A percentile compares a stretch with the other conserved stretches of the same genome.
phyloP scores from a whole-genome alignment of 1,140 invertebrate genomes.

The Stenopsyche tienmushanensis region DNA sequence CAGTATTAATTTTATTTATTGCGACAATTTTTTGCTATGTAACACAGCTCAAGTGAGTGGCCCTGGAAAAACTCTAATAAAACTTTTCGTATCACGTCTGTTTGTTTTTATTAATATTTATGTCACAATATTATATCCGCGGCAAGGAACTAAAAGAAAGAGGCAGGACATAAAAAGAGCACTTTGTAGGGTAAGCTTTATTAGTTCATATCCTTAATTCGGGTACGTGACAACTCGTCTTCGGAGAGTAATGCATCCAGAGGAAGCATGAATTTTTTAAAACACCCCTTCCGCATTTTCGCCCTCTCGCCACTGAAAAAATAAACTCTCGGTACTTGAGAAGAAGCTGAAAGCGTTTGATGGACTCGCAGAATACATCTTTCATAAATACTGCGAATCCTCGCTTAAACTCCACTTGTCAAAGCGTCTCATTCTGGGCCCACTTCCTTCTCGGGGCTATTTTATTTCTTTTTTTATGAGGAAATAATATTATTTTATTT shows the following conservation, averaged over 20 bases:
- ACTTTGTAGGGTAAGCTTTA: not conserved
- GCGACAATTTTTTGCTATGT: constrained; percentile 30
- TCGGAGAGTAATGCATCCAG: no score
- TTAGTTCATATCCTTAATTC: constrained; percentile 7
- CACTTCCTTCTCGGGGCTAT: not conserved
- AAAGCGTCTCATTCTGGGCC: no score
- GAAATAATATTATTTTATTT: no score
- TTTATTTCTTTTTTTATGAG: not conserved
- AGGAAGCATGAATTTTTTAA: no score
- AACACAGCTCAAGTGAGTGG: not conserved
- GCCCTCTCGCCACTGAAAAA: no score
- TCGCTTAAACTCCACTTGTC: no score
- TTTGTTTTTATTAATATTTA: constrained; percentile 39
- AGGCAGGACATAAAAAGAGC: not conserved
- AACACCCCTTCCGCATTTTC: no score
- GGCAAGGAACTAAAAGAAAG: not conserved
- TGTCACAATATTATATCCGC: not conserved
- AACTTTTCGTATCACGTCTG: constrained; percentile 39
- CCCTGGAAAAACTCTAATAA: constrained; percentile 34
- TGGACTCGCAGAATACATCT: no score
- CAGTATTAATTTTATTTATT: constrained; percentile 42
- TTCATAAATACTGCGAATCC: no score
- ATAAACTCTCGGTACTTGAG: not conserved
- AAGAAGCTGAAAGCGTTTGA: no score
- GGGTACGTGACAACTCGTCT: not conserved